Base-by-base conservation (phyloP, 2,888 invertebrate genomes). In the Drosophila nigritarsus region DNA sequence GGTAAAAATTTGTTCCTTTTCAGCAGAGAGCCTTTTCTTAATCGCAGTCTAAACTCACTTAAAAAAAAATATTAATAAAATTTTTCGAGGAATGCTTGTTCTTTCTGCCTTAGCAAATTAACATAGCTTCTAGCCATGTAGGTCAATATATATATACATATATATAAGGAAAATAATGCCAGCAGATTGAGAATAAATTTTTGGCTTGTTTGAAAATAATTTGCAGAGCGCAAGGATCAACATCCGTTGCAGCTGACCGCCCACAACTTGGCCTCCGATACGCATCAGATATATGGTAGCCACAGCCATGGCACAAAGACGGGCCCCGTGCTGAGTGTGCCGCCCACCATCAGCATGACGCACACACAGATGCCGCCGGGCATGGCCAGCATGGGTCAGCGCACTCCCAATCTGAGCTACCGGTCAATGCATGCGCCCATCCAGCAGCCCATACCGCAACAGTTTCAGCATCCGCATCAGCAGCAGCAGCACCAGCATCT, bases 161-260 rank as follows among this genome's bases (percentile, higher is more conserved):
- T 18, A 13, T 34, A 15, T n/a, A n/a, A n/a, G n/a, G n/a, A n/a
- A n/a, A n/a, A n/a, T n/a, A n/a, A n/a, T 45, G 45, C 8, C 15
- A 15, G 7, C 45, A 15, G 13, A 24, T 24, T 45, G 15, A 24
- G 8, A 45, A 24, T 7, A 3, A 8, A 20, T 4, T 54, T 36
- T 34, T 27, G 8, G n/a, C 2, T 27, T 38, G 27, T 38, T 38
- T 15, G 15, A 42, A 42, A 42, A 42, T 42, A 24, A 45, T 45
- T 45, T 54, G 3, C 78, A 92, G 92, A 92, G 51, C 92, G 91
- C 65, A 92, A 92, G 65, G 92, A 92, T 60, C 88, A 90, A 61
- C 92, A 91, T 76, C 88, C 84, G 18, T 50, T 83, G 63, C 85
- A 87, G 70, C 68, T 87, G 65, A 87, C 87, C 55, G 91, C 91